Base-by-base conservation (phyloP, 2,113 vertebrate species). In the Trachemys scripta region DNA sequence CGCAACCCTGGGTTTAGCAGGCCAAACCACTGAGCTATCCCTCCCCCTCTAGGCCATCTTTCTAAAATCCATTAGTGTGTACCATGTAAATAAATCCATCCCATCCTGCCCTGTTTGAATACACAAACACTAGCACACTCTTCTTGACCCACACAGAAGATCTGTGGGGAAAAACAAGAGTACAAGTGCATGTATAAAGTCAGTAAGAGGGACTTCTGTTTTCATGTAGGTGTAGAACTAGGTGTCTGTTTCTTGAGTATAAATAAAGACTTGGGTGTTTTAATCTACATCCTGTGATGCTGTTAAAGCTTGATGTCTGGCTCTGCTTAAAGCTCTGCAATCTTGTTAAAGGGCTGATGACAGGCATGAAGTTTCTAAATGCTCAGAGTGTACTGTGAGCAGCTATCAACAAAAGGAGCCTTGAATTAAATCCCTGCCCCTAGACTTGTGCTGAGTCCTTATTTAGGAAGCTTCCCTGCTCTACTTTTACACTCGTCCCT, bases 271-370 rank as follows among this genome's bases (percentile, higher is more conserved):
- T 62, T 90, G 51, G n/a, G 65, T 92, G 84, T 82, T 90, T 86
- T 93, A 93, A 93, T 95, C 84, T 95, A 87, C 85, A 90, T 90
- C 35, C 93, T 91, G 76, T 84, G 75, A 85, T 92, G 59, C 57
- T 92, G 86, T 87, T 94, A 86, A 88, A 89, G 56, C 84, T 95
- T 95, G 94, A 92, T 92, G 79, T 93, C 90, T 96, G 95, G 72
- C 72, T 96, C 47, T 93, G 90, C 85, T 96, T 97, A 87, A 90
- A 97, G 81, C 47, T 82, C 62, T 88, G 85, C 79, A 95, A 90
- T 96, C 56, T 35, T 90, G 80, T 97, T 97, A 96, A 96, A 95
- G 45, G 76, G 84, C 91, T 93, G 93, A 94, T 97, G 96, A 97
- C 96, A 97, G 79, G 89, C 94, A 95, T 95, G 89, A 97, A 96